Percentiles rank a stretch among this genome's conserved stretches.
Conservation (phyloP, 1,140 invertebrate genomes). For the Oryzaephilus surinamensis region DNA sequence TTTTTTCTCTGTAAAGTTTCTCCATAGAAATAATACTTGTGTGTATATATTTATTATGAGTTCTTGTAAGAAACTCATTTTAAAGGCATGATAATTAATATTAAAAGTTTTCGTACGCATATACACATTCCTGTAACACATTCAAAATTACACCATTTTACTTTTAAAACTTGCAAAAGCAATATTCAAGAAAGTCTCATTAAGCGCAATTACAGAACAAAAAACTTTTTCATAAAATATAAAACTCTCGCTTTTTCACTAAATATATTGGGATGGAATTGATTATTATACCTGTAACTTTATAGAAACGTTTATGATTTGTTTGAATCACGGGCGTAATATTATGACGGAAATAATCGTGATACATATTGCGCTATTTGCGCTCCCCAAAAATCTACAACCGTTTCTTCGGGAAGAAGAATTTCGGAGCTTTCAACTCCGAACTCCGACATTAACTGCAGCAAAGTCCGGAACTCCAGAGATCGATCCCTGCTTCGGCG, state of each 20-base stretch:
- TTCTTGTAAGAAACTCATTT: no score
- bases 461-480: slow-evolving; percentile 12
- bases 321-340: slow-evolving; percentile 9
- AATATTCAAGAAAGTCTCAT: no score
- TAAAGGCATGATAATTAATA: no score
- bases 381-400: neutral
- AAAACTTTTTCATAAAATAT: no score
- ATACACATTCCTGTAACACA: no score
- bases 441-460: slow-evolving; percentile 15
- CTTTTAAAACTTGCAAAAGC: neutral
- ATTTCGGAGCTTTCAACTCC: slow-evolving; percentile 6
- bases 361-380: slow-evolving; percentile 10
- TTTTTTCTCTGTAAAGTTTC: no score
- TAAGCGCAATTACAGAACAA: no score
- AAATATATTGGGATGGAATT: no score
- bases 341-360: slow-evolving; percentile 15
- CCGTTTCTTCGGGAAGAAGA: slow-evolving; percentile 11
- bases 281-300: slow-evolving; percentile 15
- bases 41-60: no score
- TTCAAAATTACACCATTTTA: slow-evolving; percentile 7
- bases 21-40: no score
- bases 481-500: slow-evolving; percentile 19
- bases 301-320: slow-evolving; percentile 15
- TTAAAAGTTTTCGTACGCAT: no score
- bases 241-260: neutral